These are phyloP conservation scores for Recurvirostra avosetta DNA, from an alignment of 2,113 vertebrate genomes.

Conservation along the genomic window DNA sequence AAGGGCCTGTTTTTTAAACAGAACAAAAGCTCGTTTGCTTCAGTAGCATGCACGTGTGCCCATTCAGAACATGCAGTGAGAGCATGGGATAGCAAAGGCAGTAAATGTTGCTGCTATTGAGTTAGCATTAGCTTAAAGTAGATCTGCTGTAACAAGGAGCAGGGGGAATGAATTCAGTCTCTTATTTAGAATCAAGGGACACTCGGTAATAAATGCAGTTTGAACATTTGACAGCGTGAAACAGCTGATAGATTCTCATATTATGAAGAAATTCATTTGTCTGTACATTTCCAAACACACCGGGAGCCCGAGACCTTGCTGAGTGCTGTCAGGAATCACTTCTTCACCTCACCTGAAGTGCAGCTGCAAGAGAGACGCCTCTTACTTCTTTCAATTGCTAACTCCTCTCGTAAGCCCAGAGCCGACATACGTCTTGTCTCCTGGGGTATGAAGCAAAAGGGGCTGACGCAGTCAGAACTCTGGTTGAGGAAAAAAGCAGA, in stretches of 20 bases:
- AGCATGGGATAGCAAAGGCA: background rate
- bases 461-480: background rate
- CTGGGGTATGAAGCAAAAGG: background rate
- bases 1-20: background rate
- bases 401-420: background rate
- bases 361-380: background rate
- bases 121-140: background rate
- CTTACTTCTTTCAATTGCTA: background rate
- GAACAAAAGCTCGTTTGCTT: background rate
- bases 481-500: background rate
- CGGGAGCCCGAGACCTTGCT: background rate
- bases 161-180: background rate
- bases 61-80: background rate
- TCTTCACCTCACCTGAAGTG: background rate
- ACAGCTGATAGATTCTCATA: background rate
- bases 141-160: background rate
- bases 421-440: rapidly evolving
- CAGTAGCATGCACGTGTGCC: background rate
- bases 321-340: background rate
- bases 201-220: background rate
- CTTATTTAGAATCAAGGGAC: background rate
- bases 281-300: background rate
- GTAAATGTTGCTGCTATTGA: background rate
- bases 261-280: background rate
- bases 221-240: background rate